phyloP scores from a whole-genome alignment of 2,888 invertebrate species.

The Mythimna ferrago region DNA sequence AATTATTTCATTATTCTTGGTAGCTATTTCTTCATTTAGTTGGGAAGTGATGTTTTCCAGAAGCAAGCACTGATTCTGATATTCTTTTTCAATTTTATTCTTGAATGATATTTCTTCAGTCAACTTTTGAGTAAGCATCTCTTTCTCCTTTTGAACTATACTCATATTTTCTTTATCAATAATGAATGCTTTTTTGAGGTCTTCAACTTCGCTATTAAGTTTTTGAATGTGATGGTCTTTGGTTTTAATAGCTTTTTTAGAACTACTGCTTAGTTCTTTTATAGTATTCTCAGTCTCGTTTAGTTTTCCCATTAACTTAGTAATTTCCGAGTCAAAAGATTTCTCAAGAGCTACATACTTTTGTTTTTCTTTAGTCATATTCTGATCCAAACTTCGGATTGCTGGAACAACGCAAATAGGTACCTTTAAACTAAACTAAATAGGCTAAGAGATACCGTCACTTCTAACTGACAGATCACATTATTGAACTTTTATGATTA shows the following conservation, averaged over 20 bases:
- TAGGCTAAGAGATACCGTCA: not conserved
- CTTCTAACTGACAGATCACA: not conserved
- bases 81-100: slow-evolving; percentile 71
- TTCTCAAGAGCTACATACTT: slow-evolving; percentile 68
- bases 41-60: slow-evolving; percentile 63
- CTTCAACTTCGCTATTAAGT: slow-evolving; percentile 67
- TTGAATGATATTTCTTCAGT: slow-evolving; percentile 64
- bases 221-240: slow-evolving; percentile 61
- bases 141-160: slow-evolving; percentile 65
- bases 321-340: slow-evolving; percentile 67
- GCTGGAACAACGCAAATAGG: slow-evolving; percentile 63
- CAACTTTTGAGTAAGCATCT: slow-evolving; percentile 64
- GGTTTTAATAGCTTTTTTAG: slow-evolving; percentile 47
- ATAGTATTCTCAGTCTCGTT: slow-evolving; percentile 70
- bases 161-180: slow-evolving; percentile 56
- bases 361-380: slow-evolving; percentile 68
- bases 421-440: not conserved
- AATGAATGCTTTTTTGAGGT: slow-evolving; percentile 61
- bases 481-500: too few species aligned
- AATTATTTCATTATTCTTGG: slow-evolving; percentile 58
- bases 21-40: slow-evolving; percentile 66
- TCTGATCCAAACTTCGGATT: slow-evolving; percentile 67
- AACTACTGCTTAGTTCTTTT: slow-evolving; percentile 60
- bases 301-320: slow-evolving; percentile 69
- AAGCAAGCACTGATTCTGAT: slow-evolving; percentile 67